phyloP scores from a whole-genome alignment of 2,113 vertebrate species.

The Nycticebus coucang region DNA sequence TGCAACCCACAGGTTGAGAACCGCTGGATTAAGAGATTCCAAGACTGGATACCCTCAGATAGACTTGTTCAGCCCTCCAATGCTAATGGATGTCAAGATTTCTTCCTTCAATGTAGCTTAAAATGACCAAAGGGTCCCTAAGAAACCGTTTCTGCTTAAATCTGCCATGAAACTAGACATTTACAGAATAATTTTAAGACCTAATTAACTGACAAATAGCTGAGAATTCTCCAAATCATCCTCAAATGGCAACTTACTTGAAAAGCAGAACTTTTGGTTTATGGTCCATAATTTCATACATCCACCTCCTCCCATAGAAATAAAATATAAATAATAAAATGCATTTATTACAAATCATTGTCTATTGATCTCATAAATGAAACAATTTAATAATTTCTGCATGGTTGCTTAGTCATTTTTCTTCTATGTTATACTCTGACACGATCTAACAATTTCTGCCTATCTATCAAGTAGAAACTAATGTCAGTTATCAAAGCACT shows the following conservation, averaged over 20 bases:
- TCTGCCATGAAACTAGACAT: constrained; percentile 13
- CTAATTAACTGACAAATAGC: background rate
- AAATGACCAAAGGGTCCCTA: constrained; percentile 8
- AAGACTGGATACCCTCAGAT: background rate
- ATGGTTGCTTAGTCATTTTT: too few species aligned
- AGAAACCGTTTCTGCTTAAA: constrained; percentile 51
- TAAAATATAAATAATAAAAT: constrained; percentile 40
- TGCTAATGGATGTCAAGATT: background rate
- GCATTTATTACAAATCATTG: background rate
- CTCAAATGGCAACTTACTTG: constrained; percentile 27
- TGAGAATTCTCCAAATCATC: background rate
- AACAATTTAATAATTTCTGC: background rate
- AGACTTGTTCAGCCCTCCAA: background rate
- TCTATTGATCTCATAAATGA: background rate
- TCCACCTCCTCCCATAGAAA: background rate
- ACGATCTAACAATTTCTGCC: too few species aligned
- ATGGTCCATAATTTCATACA: constrained; percentile 6
- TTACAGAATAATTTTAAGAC: constrained; percentile 31
- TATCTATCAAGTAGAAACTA: background rate
- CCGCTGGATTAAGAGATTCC: background rate
- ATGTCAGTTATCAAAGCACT: background rate
- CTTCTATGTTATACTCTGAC: too few species aligned
- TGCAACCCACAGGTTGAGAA: too few species aligned
- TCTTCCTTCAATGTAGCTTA: background rate
- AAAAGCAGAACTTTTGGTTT: background rate